A percentile compares a stretch with the other conserved stretches of the same genome.
Conservation (phyloP, 2,888 invertebrate genomes). For the Meganola albula region DNA sequence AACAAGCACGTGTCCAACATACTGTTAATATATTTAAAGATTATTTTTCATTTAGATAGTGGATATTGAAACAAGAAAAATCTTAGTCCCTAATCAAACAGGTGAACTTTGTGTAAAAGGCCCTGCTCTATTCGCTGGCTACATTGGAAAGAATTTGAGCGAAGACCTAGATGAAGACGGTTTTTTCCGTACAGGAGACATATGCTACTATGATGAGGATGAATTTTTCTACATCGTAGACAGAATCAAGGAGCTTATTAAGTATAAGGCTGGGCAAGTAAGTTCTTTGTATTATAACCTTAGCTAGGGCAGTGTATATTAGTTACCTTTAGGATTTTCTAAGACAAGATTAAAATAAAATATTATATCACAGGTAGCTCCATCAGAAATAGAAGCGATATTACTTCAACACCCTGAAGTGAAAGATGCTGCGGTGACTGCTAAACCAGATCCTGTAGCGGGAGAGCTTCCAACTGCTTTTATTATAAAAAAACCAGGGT, state of each 20-base stretch:
- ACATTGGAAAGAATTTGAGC: slow-evolving; percentile 40
- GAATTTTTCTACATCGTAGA: slow-evolving; percentile 54
- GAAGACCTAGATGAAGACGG: slow-evolving; percentile 50
- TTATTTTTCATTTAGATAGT: slow-evolving; percentile 37
- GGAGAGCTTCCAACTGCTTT: slow-evolving; percentile 60
- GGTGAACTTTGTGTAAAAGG: slow-evolving; percentile 58
- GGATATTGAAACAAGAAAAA: slow-evolving; percentile 44
- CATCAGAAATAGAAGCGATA: slow-evolving; percentile 54
- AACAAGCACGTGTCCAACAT: too few relatives aligned
- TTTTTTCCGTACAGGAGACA: slow-evolving; percentile 55
- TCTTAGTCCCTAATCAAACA: slow-evolving; percentile 42
- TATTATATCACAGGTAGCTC: slow-evolving; percentile 44
- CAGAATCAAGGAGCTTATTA: slow-evolving; percentile 58
- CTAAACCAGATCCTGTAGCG: slow-evolving; percentile 42
- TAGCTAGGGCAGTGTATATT: too few relatives aligned
- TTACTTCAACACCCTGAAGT: slow-evolving; percentile 48
- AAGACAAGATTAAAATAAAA: too few relatives aligned
- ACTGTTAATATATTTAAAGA: too few relatives aligned
- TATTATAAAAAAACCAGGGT: slow-evolving; percentile 40
- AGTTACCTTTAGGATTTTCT: too few relatives aligned
- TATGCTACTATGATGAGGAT: slow-evolving; percentile 55
- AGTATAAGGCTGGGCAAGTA: slow-evolving; percentile 59
- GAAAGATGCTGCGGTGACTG: slow-evolving; percentile 51
- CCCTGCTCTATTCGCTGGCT: slow-evolving; percentile 46
- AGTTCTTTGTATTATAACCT: too few relatives aligned